A percentile compares a stretch with the other conserved stretches of the same genome.
Conservation (phyloP, 2,113 vertebrate genomes). For the Catagonus wagneri region DNA sequence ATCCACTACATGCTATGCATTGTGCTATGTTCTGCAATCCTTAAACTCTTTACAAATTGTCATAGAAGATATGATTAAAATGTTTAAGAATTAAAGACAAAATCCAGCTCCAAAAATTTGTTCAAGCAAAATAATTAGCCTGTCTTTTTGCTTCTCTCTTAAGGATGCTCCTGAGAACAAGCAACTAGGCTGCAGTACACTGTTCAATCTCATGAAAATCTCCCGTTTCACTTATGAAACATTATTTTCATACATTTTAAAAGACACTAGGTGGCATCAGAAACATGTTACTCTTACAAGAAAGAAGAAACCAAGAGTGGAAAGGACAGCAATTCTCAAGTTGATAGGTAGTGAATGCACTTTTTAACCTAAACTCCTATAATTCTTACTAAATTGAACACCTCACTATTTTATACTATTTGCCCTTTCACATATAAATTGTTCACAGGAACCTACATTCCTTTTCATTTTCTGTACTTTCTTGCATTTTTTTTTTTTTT, state of each 20-base stretch:
- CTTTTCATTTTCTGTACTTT: not conserved
- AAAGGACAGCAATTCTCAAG: not conserved
- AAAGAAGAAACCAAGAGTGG: conserved; percentile 2
- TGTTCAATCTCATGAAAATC: conserved; percentile 36
- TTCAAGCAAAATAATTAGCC: not conserved
- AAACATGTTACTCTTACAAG: conserved; percentile 45
- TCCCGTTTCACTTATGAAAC: conserved; percentile 19
- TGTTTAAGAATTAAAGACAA: conserved; percentile 7
- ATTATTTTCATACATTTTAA: conserved; percentile 13
- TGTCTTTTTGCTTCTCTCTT: not conserved
- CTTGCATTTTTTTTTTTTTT: too few relatives aligned
- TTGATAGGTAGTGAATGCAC: not conserved
- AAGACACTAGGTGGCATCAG: conserved; percentile 54
- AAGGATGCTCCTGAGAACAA: conserved; percentile 15
- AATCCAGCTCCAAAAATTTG: not conserved
- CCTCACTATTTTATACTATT: conserved; percentile 27
- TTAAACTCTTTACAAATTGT: conserved; percentile 44
- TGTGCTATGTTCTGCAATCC: not conserved
- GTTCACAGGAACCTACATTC: not conserved
- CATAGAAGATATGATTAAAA: conserved; percentile 25
- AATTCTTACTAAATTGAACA: conserved; percentile 15
- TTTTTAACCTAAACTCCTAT: not conserved
- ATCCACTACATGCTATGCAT: not conserved
- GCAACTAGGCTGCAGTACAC: not conserved
- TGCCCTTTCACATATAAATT: not conserved